Evolutionary conservation across 2,888 invertebrate genomes (phyloP).

Genomic region (Alitta virens): DNA sequence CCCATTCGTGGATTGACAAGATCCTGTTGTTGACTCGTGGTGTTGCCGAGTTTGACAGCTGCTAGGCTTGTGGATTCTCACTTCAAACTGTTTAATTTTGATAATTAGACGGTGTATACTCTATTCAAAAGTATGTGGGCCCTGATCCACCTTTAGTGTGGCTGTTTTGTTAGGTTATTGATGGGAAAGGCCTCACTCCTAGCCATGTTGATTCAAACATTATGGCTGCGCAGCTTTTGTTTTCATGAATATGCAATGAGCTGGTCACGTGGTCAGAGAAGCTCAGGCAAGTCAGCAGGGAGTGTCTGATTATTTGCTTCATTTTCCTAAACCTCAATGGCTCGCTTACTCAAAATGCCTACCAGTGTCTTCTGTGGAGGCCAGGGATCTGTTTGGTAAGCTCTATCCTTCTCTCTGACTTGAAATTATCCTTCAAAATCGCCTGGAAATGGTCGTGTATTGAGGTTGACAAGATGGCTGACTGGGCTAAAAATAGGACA

Average conservation of each 20-base stretch:
- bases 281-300: too few species aligned
- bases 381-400: not conserved
- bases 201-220: too few species aligned
- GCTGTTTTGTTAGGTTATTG: not conserved
- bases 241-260: conserved; percentile 14
- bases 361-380: not conserved
- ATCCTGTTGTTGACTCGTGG: too few species aligned
- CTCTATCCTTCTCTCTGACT: too few species aligned
- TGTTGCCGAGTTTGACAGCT: too few species aligned
- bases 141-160: not conserved
- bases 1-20: too few species aligned
- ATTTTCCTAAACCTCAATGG: not conserved
- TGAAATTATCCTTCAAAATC: too few species aligned
- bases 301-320: too few species aligned
- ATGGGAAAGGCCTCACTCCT: not conserved
- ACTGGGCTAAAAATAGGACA: conserved; percentile 8
- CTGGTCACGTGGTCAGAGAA: not conserved
- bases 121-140: not conserved
- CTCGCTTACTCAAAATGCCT: not conserved
- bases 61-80: not conserved
- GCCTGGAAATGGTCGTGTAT: not conserved
- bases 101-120: too few species aligned
- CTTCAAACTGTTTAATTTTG: not conserved
- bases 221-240: conserved; percentile 7
- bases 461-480: conserved; percentile 14